Conservation (phyloP, 2,113 vertebrate species). For the Gracilinanus agilis region DNA sequence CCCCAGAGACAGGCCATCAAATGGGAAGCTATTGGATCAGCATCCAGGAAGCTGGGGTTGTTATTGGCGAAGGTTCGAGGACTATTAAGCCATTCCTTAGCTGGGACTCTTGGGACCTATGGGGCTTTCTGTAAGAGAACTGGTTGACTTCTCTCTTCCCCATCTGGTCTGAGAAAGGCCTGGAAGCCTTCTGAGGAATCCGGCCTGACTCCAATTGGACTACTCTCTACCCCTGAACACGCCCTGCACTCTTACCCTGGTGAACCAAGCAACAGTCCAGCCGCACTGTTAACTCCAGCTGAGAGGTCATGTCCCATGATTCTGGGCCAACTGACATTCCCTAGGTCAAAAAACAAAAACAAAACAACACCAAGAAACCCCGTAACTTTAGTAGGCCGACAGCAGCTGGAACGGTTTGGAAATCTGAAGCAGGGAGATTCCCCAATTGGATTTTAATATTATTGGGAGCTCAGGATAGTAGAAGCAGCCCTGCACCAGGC, state of each 20-base stretch:
- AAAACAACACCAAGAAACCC: background rate
- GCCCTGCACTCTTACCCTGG: background rate
- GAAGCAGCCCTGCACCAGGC: background rate
- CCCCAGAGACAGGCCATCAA: background rate
- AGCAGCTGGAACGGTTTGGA: background rate
- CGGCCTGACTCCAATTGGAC: background rate
- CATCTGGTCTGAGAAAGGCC: background rate
- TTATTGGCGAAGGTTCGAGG: background rate
- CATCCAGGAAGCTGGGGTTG: slow-evolving; percentile 21
- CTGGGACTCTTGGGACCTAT: background rate
- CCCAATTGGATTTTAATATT: background rate
- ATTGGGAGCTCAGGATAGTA: background rate
- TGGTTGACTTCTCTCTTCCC: slow-evolving; percentile 35
- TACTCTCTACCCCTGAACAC: background rate
- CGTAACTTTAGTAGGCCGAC: background rate
- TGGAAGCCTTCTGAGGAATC: slow-evolving; percentile 7
- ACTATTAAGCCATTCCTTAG: slow-evolving; percentile 30
- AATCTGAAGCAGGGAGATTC: background rate
- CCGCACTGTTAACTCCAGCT: background rate
- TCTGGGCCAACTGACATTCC: background rate
- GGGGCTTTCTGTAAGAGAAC: background rate
- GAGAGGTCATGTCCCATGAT: background rate
- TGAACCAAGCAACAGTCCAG: background rate
- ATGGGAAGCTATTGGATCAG: background rate
- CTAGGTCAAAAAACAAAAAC: slow-evolving; percentile 1